Conservation (phyloP, 2,113 vertebrate genomes). For the Onychorhynchus coronatus region DNA sequence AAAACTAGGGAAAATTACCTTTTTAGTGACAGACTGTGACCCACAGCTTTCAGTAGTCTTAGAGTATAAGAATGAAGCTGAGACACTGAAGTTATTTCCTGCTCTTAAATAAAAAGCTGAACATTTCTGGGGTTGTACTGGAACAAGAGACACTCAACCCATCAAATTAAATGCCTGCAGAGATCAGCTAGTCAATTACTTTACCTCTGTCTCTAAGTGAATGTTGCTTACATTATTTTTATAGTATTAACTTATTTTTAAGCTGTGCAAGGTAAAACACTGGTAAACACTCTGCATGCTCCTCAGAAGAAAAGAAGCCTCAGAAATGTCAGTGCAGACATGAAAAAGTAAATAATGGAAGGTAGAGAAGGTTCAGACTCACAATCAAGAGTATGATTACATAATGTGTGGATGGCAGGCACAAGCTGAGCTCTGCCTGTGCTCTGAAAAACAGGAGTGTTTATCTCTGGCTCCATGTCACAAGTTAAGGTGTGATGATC, state of each 20-base stretch:
- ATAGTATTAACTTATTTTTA: neutral
- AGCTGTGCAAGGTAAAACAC: neutral
- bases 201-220: neutral
- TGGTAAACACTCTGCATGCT: neutral
- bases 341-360: neutral
- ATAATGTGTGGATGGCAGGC: neutral
- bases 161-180: neutral
- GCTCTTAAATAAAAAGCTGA: neutral
- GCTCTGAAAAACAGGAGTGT: neutral
- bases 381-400: neutral
- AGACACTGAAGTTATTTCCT: constrained; percentile 13
- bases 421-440: neutral
- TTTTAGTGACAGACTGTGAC: constrained; percentile 48
- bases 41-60: constrained; percentile 5
- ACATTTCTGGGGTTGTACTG: neutral
- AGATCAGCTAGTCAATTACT: constrained; percentile 3
- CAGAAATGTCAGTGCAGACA: neutral
- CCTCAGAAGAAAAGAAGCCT: neutral
- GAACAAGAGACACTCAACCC: constrained; percentile 28
- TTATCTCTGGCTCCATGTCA: neutral
- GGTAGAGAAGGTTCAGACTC: neutral
- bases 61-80: neutral
- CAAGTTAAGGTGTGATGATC: neutral
- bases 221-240: neutral
- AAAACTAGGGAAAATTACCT: constrained; percentile 62